Evolutionary conservation across 2,113 vertebrate genomes (phyloP).

Genomic region (Brienomyrus brachyistius): DNA sequence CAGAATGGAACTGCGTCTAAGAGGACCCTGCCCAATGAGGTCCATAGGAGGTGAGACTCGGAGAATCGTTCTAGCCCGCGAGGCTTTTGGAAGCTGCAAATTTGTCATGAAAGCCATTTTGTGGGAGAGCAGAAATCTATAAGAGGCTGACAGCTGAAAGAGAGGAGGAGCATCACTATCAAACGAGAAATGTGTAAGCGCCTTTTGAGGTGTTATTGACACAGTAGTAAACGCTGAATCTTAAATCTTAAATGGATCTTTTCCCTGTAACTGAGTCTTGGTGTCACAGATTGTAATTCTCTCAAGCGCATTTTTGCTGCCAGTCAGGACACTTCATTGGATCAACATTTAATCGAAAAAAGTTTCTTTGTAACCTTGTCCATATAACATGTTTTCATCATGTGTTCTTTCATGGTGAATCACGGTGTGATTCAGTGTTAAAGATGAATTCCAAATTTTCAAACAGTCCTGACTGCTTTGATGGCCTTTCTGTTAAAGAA

Average conservation of each 20-base stretch:
- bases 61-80: background rate
- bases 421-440: background rate
- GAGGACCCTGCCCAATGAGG: slow-evolving; percentile 79
- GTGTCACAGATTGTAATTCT: background rate
- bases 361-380: background rate
- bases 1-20: slow-evolving; percentile 85
- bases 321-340: background rate
- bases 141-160: background rate
- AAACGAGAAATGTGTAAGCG: background rate
- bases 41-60: slow-evolving; percentile 77
- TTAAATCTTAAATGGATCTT: background rate
- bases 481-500: background rate
- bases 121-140: background rate
- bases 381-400: background rate
- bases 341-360: background rate
- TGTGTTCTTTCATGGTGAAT: background rate
- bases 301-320: background rate
- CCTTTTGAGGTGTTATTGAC: background rate
- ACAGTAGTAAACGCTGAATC: background rate
- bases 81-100: background rate
- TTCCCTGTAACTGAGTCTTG: background rate
- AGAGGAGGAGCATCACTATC: background rate
- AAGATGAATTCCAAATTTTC: background rate
- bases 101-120: background rate
- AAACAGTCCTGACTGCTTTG: background rate